Evolutionary conservation across 1,140 invertebrate genomes (phyloP).

Genomic region (Scaptomyza montana): DNA sequence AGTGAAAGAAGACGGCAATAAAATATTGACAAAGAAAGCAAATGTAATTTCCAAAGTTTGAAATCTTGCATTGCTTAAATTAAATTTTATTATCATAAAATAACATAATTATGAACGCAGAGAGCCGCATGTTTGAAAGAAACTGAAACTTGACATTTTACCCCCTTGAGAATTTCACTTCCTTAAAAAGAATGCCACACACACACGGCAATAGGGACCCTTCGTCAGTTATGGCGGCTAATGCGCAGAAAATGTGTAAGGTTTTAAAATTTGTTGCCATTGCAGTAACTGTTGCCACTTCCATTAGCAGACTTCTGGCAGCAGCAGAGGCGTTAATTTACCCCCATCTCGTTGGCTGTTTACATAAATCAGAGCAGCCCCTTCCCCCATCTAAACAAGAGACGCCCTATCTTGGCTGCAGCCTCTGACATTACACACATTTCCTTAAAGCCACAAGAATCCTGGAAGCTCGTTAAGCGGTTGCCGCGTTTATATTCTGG

Average conservation of each 20-base stretch:
- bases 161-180: not conserved
- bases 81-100: too few species aligned
- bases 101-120: too few species aligned
- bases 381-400: not conserved
- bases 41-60: not conserved
- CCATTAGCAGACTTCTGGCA: slow-evolving; percentile 68
- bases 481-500: slow-evolving; percentile 41
- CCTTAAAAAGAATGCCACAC: not conserved
- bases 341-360: slow-evolving; percentile 69
- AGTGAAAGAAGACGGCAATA: not conserved
- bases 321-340: slow-evolving; percentile 70
- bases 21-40: not conserved
- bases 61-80: not conserved
- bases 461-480: slow-evolving; percentile 57
- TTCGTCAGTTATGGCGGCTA: slow-evolving; percentile 16
- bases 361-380: slow-evolving; percentile 69
- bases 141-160: too few species aligned
- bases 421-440: slow-evolving; percentile 18
- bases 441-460: slow-evolving; percentile 73
- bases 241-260: slow-evolving; percentile 61
- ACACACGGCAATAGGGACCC: not conserved
- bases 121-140: too few species aligned
- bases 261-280: slow-evolving; percentile 55
- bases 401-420: not conserved
- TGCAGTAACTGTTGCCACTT: slow-evolving; percentile 51